Evolutionary conservation across 2,888 invertebrate species (phyloP).

Genomic region (Dorcus parallelipipedus): DNA sequence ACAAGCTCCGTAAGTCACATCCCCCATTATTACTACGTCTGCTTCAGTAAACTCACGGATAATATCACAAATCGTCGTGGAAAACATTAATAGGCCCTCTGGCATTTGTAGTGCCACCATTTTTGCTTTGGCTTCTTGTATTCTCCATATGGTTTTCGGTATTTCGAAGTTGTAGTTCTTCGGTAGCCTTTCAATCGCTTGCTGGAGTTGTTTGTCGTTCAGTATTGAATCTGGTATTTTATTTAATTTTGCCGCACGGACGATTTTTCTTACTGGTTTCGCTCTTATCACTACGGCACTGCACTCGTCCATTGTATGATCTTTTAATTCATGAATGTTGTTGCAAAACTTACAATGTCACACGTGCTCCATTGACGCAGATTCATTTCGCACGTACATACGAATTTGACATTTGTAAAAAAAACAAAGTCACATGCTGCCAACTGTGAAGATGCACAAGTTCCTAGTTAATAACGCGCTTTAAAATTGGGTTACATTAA

Average conservation of each 20-base stretch:
- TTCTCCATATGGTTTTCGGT: constrained; percentile 96
- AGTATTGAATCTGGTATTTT: constrained; percentile 79
- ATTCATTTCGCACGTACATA: constrained; percentile 12
- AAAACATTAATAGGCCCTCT: constrained; percentile 90
- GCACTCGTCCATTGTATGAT: constrained; percentile 32
- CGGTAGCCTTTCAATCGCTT: constrained; percentile 75
- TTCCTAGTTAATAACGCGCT: too few species aligned
- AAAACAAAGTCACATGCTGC: too few species aligned
- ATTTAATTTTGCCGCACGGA: constrained; percentile 72
- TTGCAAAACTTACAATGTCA: constrained; percentile 1
- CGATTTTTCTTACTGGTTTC: constrained; percentile 75
- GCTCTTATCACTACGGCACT: constrained; percentile 70
- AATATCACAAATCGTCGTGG: constrained; percentile 90
- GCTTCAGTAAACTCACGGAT: constrained; percentile 81
- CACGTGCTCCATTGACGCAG: constrained; percentile 13
- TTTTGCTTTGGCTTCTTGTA: constrained; percentile 76
- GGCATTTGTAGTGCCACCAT: constrained; percentile 96
- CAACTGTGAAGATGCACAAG: too few species aligned
- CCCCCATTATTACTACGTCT: constrained; percentile 91
- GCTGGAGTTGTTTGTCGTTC: constrained; percentile 69
- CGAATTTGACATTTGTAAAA: background rate
- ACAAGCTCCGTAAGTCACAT: constrained; percentile 99
- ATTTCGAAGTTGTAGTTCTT: constrained; percentile 98
- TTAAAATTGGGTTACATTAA: too few species aligned
- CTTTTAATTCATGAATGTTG: background rate